These are phyloP conservation scores for Athalia cordata DNA, from an alignment of 2,888 invertebrate species.

Conservation along the genomic window DNA sequence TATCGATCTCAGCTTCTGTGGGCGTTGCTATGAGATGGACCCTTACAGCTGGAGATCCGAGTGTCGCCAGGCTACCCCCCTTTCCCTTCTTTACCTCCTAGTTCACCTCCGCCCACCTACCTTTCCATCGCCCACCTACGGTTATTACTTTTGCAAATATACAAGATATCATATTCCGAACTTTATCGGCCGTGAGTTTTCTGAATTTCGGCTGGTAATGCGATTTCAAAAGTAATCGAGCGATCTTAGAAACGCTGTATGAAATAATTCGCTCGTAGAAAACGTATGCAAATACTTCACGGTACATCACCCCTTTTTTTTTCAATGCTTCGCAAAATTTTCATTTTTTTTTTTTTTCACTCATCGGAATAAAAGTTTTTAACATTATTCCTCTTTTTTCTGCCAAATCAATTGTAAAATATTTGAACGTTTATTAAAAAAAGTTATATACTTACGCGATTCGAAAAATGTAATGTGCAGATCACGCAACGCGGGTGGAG, in stretches of 20 bases:
- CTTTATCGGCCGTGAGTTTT: conserved; percentile 32
- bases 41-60: conserved; percentile 67
- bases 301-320: too few species aligned
- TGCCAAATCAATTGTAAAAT: too few species aligned
- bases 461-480: too few species aligned
- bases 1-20: conserved; percentile 73
- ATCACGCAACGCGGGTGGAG: too few species aligned
- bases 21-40: conserved; percentile 74
- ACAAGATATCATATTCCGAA: conserved; percentile 63
- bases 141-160: conserved; percentile 70
- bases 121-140: conserved; percentile 48
- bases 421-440: too few species aligned
- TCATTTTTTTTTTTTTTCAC: too few species aligned
- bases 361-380: too few species aligned
- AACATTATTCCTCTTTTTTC: too few species aligned
- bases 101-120: conserved; percentile 40
- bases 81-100: conserved; percentile 48
- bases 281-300: too few species aligned
- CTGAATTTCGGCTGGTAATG: conserved; percentile 37
- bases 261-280: too few species aligned
- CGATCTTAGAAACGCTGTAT: neutral
- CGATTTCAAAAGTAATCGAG: conserved; percentile 42
- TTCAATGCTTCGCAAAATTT: too few species aligned
- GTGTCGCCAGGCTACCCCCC: conserved; percentile 45
- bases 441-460: too few species aligned